Evolutionary conservation across 2,113 vertebrate genomes (phyloP).

Genomic region (Equus quagga): DNA sequence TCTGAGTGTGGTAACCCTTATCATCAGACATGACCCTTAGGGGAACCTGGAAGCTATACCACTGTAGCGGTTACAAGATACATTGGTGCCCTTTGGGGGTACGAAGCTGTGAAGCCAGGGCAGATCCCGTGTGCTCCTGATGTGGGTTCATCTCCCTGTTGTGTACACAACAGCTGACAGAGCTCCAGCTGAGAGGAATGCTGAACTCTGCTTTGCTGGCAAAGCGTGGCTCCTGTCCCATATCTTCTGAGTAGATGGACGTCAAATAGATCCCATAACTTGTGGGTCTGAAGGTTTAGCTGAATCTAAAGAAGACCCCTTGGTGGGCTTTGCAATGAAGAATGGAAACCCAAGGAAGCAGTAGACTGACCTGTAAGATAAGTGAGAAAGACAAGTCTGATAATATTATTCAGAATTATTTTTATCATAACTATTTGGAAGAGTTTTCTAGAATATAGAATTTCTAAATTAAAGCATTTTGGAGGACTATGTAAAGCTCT

Average conservation of each 20-base stretch:
- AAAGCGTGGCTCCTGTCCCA: background rate
- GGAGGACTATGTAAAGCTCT: background rate
- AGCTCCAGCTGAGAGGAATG: background rate
- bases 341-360: background rate
- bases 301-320: background rate
- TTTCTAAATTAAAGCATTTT: background rate
- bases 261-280: background rate
- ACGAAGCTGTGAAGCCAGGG: background rate
- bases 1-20: background rate
- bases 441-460: background rate
- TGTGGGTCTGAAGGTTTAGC: background rate
- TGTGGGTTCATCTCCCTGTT: background rate
- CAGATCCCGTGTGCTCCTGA: background rate
- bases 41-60: background rate
- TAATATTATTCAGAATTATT: background rate
- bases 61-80: background rate
- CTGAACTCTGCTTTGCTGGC: background rate
- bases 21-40: background rate
- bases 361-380: background rate
- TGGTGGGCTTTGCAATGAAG: background rate
- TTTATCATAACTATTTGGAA: background rate
- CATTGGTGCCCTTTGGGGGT: too few relatives aligned
- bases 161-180: rapidly evolving
- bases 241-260: background rate
- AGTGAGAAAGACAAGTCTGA: background rate